Percentiles rank a stretch among this genome's conserved stretches.
These are phyloP conservation scores for Hystrix brachyura DNA, from an alignment of 2,113 vertebrate genomes.

Conservation along the genomic window DNA sequence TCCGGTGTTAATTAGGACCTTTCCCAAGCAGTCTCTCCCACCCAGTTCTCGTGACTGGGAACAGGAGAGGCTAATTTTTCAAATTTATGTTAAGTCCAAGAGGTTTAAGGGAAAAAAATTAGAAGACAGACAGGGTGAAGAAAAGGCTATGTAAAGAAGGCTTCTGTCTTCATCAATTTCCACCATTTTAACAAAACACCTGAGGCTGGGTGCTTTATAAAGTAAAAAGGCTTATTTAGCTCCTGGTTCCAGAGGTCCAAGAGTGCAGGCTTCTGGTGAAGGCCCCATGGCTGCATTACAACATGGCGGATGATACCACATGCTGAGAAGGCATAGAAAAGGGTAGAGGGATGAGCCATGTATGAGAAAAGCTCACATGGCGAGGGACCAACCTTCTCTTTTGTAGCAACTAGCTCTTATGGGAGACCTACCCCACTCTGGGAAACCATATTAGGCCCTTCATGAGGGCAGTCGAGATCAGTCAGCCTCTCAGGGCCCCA, in stretches of 20 bases:
- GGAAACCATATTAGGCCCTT: neutral
- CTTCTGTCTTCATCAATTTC: neutral
- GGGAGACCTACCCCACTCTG: neutral
- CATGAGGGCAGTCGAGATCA: too few relatives aligned
- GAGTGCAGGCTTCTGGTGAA: neutral
- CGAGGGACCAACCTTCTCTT: neutral
- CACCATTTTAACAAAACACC: neutral
- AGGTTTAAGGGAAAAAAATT: neutral
- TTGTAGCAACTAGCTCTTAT: neutral
- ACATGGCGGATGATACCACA: neutral
- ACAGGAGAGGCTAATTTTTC: neutral
- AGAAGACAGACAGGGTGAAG: neutral
- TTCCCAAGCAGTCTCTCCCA: neutral
- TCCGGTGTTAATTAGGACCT: neutral
- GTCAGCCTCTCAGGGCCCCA: neutral
- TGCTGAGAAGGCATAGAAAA: neutral
- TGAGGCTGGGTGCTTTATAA: neutral
- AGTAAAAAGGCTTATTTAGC: neutral
- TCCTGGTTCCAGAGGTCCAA: neutral
- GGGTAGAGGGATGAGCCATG: neutral
- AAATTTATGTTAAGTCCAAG: conserved; percentile 35
- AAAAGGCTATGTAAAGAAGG: neutral
- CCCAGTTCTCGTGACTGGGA: neutral
- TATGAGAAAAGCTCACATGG: neutral
- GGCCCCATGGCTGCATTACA: neutral